Percentiles rank a stretch among this genome's conserved stretches.
Evolutionary conservation across 2,113 vertebrate genomes (phyloP).

Genomic region (Ptyas mucosa): DNA sequence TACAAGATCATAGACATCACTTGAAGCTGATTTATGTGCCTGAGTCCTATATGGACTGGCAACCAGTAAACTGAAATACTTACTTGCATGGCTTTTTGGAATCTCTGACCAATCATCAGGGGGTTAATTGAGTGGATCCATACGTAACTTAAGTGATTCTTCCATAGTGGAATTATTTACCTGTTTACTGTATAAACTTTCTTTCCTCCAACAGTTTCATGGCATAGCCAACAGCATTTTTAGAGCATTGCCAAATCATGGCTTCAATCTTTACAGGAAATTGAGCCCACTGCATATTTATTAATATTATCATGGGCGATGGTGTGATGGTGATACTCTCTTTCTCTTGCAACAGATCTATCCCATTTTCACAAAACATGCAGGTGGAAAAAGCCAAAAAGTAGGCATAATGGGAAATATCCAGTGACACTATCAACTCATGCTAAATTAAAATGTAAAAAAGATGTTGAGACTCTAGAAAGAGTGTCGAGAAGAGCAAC

Average conservation of each 20-base stretch:
- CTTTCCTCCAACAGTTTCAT: neutral
- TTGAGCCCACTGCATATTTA: neutral
- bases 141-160: neutral
- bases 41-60: neutral
- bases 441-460: neutral
- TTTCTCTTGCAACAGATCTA: neutral
- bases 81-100: neutral
- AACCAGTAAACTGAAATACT: neutral
- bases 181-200: neutral
- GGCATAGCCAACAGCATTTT: neutral
- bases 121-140: neutral
- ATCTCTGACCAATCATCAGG: neutral
- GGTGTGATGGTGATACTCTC: neutral
- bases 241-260: neutral
- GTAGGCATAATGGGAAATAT: neutral
- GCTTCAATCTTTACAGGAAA: neutral
- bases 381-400: neutral
- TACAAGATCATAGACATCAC: neutral
- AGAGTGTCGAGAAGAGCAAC: too few relatives aligned
- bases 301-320: neutral
- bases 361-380: neutral
- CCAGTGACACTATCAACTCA: neutral
- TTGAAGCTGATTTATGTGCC: neutral
- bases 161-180: neutral
- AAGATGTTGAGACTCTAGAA: too few relatives aligned